phyloP scores from a whole-genome alignment of 2,888 invertebrate genomes.

The Campopleginae sp. region DNA sequence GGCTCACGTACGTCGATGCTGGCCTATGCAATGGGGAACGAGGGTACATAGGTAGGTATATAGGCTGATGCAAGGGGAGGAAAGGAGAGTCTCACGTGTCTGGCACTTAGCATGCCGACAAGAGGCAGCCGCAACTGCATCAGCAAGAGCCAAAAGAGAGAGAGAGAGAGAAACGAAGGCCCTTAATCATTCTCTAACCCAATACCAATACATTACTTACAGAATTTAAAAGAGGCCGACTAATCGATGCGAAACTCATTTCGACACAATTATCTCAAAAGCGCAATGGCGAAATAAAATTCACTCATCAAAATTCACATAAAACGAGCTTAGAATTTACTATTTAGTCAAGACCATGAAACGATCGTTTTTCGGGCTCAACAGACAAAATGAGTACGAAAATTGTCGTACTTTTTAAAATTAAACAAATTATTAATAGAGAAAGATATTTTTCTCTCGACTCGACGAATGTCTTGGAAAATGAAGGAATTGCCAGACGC shows the following conservation, averaged over 20 bases:
- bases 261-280: no score
- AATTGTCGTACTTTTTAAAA: no score
- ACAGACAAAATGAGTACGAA: no score
- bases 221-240: neutral
- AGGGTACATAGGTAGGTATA: constrained; percentile 34
- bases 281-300: no score
- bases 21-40: constrained; percentile 25
- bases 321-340: no score
- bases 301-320: no score
- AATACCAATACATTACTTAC: neutral
- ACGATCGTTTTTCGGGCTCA: no score
- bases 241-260: neutral
- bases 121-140: constrained; percentile 68
- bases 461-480: no score
- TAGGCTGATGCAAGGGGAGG: constrained; percentile 20
- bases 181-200: constrained; percentile 9
- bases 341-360: no score
- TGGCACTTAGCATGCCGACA: constrained; percentile 64
- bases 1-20: constrained; percentile 58
- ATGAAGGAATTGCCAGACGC: no score
- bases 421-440: no score
- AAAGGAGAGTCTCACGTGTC: constrained; percentile 58
- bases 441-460: no score
- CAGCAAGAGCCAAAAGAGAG: constrained; percentile 60
- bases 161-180: constrained; percentile 19